Base-by-base conservation (phyloP, 2,888 invertebrate species). In the Apocheima hispidaria region DNA sequence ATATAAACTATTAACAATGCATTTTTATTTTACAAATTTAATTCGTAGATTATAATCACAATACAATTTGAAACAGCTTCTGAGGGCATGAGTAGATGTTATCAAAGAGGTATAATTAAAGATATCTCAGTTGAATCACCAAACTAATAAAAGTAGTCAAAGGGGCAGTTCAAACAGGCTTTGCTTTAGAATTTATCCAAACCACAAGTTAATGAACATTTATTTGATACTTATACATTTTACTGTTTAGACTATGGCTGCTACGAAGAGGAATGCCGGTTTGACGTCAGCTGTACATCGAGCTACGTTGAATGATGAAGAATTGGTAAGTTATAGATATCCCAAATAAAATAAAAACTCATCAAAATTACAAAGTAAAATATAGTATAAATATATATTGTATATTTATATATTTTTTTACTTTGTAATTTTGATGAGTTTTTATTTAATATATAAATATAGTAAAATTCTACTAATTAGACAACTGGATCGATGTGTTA, bases 221-320 rank as follows among this genome's bases (percentile, higher is more conserved):
- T 2, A 0, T 26, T 26, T 40, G n/a, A 40, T 40, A 28, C 33
- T 26, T 21, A 60, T 70, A 33, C 52, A 2, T 64, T 62, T 68
- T 70, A 72, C 61, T 83, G 72, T 85, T 77, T 85, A 99, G 99
- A 99, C 99, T 66, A 99, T 99, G 99, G 99, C 99, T 70, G 99
- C 98, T 35, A 98, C 99, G 66, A 99, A 99, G 89, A 95, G 99
- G 81, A 99, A 99, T 89, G 98, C 99, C 65, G 99, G 99, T 69
- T 94, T 99, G 78, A 98, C 99, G 59, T 99, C 99, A 49, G 99
- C 99, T 30, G 98, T 99, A 23, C 99, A 99, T 53, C 94, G 99
- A 74, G 98, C 99, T 43, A 99, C 99, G 0, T 94, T 99, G 56
- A 99, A 99, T 83, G 99, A 99, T 90, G 99, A 99, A 91, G 99